Evolutionary conservation across 1,140 invertebrate species (phyloP), one percentile per base, ranked within the genome.

Genomic region (Drosophila albomicans): DNA sequence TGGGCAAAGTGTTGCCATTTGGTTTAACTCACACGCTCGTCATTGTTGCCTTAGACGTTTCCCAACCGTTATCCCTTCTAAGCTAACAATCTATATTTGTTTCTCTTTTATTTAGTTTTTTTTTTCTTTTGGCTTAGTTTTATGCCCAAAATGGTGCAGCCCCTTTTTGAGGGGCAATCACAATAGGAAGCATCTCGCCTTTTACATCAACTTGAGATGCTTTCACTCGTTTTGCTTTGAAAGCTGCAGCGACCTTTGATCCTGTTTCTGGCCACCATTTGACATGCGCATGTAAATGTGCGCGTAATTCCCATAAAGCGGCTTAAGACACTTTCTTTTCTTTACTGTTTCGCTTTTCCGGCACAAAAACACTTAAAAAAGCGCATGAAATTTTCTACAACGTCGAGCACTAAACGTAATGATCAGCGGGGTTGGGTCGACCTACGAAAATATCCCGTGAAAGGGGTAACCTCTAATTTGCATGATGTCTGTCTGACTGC

Each of bases 221-320:
- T 45, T 46, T 41, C 8, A 11, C 75, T 78, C 56, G 61, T 51
- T 45, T 46, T 46, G 38, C 16, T 78, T 71, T 66, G 62, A 69
- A 68, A 85, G 81, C 81, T 85, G 74, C 66, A 65, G 81, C 74
- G 78, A 80, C 81, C 74, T 85, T 81, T 87, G 77, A 75, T 74
- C 82, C 84, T 51, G 66, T 71, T 75, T 51, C 79, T 63, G 68
- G 66, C 64, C 71, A 74, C 48, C 74, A 67, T 80, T 80, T 85
- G 82, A 85, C 82, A 82, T 82, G 81, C 63, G 84, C 84, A 81
- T 88, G 85, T 82, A 88, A 78, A 81, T 82, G 78, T 73, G 68
- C 49, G 52, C 69, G 75, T 90, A 89, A 89, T 89, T 89, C 85
- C 81, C 81, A 78, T 89, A 89, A 89, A 90, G 86, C 86, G 84